These are phyloP conservation scores for Megalops cyprinoides DNA, from an alignment of 2,797 vertebrate species.

Conservation along the genomic window DNA sequence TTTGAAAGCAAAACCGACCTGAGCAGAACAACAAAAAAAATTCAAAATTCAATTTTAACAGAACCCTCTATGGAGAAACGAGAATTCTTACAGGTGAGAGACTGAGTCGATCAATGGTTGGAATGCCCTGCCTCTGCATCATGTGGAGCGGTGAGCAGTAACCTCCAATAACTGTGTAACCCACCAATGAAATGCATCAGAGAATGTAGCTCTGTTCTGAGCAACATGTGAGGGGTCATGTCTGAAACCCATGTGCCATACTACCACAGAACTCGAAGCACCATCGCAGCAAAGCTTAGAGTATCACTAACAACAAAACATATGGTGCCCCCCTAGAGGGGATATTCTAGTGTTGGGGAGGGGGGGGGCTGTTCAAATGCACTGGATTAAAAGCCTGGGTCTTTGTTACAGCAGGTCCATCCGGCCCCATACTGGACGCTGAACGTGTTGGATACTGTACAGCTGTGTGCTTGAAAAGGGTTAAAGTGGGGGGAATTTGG, in stretches of 20 bases:
- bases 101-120: background rate
- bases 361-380: background rate
- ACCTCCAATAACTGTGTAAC: background rate
- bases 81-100: too few relatives aligned
- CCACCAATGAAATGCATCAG: background rate
- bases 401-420: background rate
- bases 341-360: background rate
- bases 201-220: background rate
- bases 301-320: background rate
- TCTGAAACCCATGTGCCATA: too few relatives aligned
- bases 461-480: conserved; percentile 78
- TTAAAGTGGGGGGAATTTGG: conserved; percentile 82
- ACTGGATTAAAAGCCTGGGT: background rate
- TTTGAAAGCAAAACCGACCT: too few relatives aligned
- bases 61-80: too few relatives aligned
- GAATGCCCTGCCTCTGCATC: background rate
- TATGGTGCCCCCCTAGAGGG: background rate
- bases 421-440: conserved; percentile 63
- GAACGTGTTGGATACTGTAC: conserved; percentile 80
- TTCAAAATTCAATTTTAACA: too few relatives aligned
- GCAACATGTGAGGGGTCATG: background rate
- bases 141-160: background rate
- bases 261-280: background rate
- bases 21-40: too few relatives aligned
- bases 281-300: background rate